Evolutionary conservation across 2,113 vertebrate genomes (phyloP).

Genomic region (Ciconia boyciana): DNA sequence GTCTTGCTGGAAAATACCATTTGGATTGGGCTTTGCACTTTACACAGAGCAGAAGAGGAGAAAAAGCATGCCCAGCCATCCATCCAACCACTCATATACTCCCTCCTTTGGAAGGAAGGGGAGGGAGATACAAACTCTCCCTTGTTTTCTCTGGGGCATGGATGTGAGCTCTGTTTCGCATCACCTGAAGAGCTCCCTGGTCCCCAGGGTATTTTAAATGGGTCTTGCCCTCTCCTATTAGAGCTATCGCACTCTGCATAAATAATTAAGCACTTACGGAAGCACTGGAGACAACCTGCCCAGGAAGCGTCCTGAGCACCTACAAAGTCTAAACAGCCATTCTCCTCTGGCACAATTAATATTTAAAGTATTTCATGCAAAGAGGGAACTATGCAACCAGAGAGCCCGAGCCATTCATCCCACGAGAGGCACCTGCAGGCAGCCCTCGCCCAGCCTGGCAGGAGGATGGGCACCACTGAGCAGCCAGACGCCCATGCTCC

Average conservation of each 20-base stretch:
- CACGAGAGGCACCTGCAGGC: not conserved
- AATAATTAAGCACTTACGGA: not conserved
- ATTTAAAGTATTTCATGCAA: not conserved
- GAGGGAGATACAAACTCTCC: not conserved
- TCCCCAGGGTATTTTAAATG: not conserved
- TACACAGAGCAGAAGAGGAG: not conserved
- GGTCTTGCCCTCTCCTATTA: not conserved
- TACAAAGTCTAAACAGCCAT: not conserved
- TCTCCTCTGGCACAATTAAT: not conserved
- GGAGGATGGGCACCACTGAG: fast-evolving
- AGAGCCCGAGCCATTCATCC: not conserved
- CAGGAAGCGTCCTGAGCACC: not conserved
- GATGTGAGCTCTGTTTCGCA: not conserved
- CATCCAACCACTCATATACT: not conserved
- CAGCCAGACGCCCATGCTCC: fast-evolving
- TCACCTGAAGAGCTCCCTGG: not conserved
- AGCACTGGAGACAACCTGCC: not conserved
- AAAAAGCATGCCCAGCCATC: not conserved
- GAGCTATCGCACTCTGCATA: not conserved
- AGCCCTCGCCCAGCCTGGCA: not conserved
- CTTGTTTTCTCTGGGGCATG: not conserved
- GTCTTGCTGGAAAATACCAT: not conserved
- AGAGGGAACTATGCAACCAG: not conserved
- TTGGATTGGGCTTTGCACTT: not conserved
- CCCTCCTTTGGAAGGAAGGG: not conserved